Conservation (phyloP, 2,888 invertebrate genomes). For the Blomia tropicalis region DNA sequence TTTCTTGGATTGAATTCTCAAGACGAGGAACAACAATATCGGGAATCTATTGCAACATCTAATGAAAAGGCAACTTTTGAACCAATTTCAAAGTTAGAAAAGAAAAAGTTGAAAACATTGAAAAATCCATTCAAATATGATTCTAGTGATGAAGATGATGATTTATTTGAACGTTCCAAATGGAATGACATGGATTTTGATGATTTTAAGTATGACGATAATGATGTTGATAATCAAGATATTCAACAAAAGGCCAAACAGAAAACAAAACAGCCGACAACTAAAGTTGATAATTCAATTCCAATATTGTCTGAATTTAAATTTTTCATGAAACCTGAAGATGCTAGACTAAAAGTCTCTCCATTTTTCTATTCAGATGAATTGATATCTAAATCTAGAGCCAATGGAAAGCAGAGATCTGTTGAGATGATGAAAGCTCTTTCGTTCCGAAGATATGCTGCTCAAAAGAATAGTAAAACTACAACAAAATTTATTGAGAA, state of each 20-base stretch:
- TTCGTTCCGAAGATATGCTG: background rate
- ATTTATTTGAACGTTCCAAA: background rate
- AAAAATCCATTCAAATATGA: conserved; percentile 6
- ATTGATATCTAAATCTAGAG: background rate
- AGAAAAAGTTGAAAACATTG: background rate
- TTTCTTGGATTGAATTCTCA: background rate
- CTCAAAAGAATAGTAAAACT: background rate
- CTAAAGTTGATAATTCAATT: background rate
- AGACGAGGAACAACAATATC: background rate
- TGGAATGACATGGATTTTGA: background rate
- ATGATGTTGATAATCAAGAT: background rate
- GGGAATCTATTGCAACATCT: background rate
- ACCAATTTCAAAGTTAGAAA: background rate
- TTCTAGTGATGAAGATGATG: background rate
- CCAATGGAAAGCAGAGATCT: background rate
- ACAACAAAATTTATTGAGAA: background rate
- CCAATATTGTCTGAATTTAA: background rate
- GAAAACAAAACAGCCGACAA: background rate
- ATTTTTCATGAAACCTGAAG: background rate
- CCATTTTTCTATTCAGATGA: background rate
- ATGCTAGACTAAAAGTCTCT: background rate
- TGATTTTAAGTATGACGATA: background rate
- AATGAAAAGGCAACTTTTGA: conserved; percentile 1
- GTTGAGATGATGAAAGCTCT: background rate
- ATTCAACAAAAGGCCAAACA: background rate